Base-by-base conservation (phyloP, 1,140 invertebrate species). In the Ostrea edulis region DNA sequence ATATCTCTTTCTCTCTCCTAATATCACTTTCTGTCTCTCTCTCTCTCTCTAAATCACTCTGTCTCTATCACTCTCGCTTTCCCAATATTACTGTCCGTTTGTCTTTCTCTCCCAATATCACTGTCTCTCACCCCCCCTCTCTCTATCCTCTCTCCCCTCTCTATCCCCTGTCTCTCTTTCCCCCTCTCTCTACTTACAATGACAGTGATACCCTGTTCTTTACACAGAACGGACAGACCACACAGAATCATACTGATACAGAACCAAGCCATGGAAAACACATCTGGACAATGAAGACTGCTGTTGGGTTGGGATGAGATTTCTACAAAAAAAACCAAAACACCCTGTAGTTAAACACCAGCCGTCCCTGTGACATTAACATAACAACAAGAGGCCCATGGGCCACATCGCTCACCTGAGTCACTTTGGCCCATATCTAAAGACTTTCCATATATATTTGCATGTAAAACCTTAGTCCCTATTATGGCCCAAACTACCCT, bases 161-260 rank as follows among this genome's bases (percentile, higher is more conserved):
- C 14, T 55, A 20, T 8, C 9, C 54, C 8, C 54, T 55, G 2
- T 55, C 54, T 55, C 54, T 55, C 14, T 55, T 1, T 55, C 14
- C 9, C 14, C 9, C 14, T 55, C 14, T 55, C 9, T 12, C 54
- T 11, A 96, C 96, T 96, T 95, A 98, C 98, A 94, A 95, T 91
- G 84, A 97, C 96, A 84, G 97, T 98, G 71, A 99, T 97, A 17
- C 98, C 98, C 95, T 97, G 98, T 95, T 99, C 98, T 95, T 99
- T 99, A 93, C 97, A 98, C 54, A 99, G 95, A 95, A 98, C 97
- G 71, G 97, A 96, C 25, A 96, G 14, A 58, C 86, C 88, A 91
- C 92, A 92, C 0, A 93, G 68, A 9, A 90, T 25, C 81, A 93
- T 90, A 86, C 92, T 93, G 14, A 89, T 0, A 9, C 91, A 71